Base-by-base conservation (phyloP, 2,113 vertebrate species). In the Brachirus orientalis region DNA sequence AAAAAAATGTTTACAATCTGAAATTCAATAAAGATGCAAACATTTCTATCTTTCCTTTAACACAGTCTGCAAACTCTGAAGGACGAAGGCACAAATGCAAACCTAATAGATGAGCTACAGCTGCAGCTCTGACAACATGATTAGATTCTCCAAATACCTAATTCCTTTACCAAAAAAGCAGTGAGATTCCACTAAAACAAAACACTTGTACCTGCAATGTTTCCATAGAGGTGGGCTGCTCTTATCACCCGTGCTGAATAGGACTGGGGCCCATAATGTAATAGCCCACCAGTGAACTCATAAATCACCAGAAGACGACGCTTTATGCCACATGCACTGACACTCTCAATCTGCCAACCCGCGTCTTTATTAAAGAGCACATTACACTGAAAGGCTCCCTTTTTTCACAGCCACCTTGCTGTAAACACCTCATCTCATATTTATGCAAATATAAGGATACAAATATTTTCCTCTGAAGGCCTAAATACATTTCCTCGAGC, bases 221-320 rank as follows among this genome's bases (percentile, higher is more conserved):
- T 62, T 73, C 46, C 35, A 28, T 18, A 38, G 60, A 59, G 75
- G 69, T 65, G 77, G 77, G 77, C 61, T 47, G 63, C 70, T 80
- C 81, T 86, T 87, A 89, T 89, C 81, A 41, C 18, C 69, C 68
- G 33, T 20, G 8, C 68, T 22, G 75, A 82, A 72, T 52, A 56
- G 76, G 72, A 77, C 70, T 35, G 72, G 70, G 79, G 77, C 79
- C 84, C 16, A 14, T 86, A 86, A 91, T 89, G 85, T 86, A 91
- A 92, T 80, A 83, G 85, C 79, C 69, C 74, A 16, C 43, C 72
- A 62, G 77, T 14, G 47, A 12, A 44, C 78, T 81, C 88, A 85
- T 92, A 92, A 92, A 94, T 93, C 93, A 93, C 88, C 71, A 60
- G 66, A 74, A 81, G 83, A 85, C 82, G 75, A 85, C 82, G 75